Conservation (phyloP, 2,113 vertebrate genomes). For the Pionites leucogaster region DNA sequence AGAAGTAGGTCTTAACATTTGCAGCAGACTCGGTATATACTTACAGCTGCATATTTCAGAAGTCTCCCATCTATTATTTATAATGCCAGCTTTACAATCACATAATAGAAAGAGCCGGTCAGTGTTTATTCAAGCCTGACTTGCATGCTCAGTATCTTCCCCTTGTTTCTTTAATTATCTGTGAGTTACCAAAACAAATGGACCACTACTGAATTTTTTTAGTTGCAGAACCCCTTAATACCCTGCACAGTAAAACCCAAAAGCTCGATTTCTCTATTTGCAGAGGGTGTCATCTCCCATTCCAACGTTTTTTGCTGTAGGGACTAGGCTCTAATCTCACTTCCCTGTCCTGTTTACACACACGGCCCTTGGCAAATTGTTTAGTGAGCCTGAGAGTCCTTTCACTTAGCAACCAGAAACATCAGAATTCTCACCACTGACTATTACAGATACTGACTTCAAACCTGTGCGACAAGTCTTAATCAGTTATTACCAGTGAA, state of each 20-base stretch:
- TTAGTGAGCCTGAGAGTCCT: neutral
- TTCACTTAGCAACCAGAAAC: neutral
- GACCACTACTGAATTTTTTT: neutral
- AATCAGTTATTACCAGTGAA: neutral
- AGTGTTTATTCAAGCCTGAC: neutral
- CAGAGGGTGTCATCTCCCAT: neutral
- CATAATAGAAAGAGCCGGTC: neutral
- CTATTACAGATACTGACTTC: neutral
- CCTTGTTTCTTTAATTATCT: neutral
- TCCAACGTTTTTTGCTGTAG: neutral
- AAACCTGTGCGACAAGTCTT: neutral
- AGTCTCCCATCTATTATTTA: neutral
- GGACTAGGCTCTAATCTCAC: neutral
- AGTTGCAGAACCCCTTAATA: neutral
- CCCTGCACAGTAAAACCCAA: neutral
- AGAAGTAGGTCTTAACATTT: neutral
- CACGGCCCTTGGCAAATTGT: neutral
- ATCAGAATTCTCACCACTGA: neutral
- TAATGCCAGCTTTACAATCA: neutral
- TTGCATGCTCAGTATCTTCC: neutral
- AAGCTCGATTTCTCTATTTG: neutral
- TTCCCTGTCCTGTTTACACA: neutral
- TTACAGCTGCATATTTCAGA: neutral
- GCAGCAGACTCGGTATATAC: neutral
- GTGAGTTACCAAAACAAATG: neutral